Base-by-base conservation (phyloP, 2,888 invertebrate species). In the Cataglyphis cursor region DNA sequence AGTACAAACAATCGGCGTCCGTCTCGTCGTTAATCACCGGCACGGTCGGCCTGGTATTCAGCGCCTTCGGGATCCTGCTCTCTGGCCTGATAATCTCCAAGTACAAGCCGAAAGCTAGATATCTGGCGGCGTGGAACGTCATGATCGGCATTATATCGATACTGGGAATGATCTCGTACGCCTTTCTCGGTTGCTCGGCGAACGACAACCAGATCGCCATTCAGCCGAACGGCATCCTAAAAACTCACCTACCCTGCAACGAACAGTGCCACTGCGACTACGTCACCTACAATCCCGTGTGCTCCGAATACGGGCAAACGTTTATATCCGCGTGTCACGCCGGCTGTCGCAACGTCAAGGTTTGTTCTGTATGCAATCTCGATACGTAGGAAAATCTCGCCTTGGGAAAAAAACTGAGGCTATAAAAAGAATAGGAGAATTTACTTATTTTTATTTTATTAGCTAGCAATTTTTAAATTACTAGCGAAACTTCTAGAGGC, bases 291-390 rank as follows among this genome's bases (percentile, higher is more conserved):
- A 97, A 97, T 72, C 97, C 97, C 0, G 97, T 97, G 0, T 97
- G 97, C 92, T 96, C 96, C 5, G 95, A 96, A 85, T 96, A 96
- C 85, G 96, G 96, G 0, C 96, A 96, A 88, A 97, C 97, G 3
- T 98, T 96, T 92, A 97, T 97, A 89, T 97, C 97, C 0, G 97
- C 98, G 6, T 98, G 98, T 92, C 97, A 97, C 93, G 98, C 98
- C 28, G 98, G 98, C 6, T 98, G 97, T 92, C 96, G 94, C 72
- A 94, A 94, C 68, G 78, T 94, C 15, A 87, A 92, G 92, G 94
- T 95, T 85, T 1, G 5, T 18, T 57, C 73, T n/a, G 10, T 10
- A 10, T 15, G 18, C 10, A 51, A 72, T 59, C 9, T 31, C 8
- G 5, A 0, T 66, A 0, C 24, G 12, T 28, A 10, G 41, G 3